Evolutionary conservation across 2,888 invertebrate genomes (phyloP).

Genomic region (Melanotus villosus): DNA sequence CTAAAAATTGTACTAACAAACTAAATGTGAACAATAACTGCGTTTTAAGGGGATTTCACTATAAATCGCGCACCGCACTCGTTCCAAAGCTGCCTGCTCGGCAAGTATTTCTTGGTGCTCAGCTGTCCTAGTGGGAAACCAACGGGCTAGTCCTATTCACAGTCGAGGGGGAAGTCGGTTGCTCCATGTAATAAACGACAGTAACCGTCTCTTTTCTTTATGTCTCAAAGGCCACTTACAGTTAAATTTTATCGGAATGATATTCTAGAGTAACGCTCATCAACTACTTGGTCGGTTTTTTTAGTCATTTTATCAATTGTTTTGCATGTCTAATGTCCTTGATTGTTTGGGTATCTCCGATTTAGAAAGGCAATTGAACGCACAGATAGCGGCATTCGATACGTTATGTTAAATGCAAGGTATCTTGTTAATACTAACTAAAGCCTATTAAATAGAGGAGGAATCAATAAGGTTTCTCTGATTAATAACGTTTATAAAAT

Average conservation of each 20-base stretch:
- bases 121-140: constrained; percentile 45
- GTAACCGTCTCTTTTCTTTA: constrained; percentile 13
- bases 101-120: constrained; percentile 37
- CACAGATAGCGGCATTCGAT: too few relatives aligned
- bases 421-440: not conserved
- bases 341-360: too few relatives aligned
- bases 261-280: not conserved
- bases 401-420: too few relatives aligned
- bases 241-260: not conserved
- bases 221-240: not conserved
- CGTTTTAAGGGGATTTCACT: constrained; percentile 8
- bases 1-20: not conserved
- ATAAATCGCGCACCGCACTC: not conserved
- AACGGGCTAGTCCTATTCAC: constrained; percentile 21
- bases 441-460: not conserved
- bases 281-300: not conserved
- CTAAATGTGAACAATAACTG: not conserved
- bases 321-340: not conserved
- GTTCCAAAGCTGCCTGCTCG: constrained; percentile 28
- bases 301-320: not conserved
- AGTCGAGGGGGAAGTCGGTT: constrained; percentile 29
- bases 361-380: too few relatives aligned
- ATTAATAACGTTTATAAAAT: constrained; percentile 10
- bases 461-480: constrained; percentile 8
- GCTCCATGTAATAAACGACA: too few relatives aligned